phyloP scores from a whole-genome alignment of 2,888 invertebrate genomes.

The Beris chalybata region DNA sequence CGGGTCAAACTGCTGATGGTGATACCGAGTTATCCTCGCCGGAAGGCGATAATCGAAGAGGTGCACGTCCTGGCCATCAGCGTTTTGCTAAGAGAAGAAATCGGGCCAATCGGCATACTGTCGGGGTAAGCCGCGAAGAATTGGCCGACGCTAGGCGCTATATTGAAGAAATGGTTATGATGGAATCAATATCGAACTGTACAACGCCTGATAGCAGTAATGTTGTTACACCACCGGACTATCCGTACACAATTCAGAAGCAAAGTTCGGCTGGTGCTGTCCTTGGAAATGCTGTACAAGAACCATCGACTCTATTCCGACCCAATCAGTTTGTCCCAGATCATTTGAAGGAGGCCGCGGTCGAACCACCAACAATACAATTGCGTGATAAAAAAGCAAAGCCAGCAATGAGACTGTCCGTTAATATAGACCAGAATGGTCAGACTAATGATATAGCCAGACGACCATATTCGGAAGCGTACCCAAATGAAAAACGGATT shows the following conservation, averaged over 20 bases:
- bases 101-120: constrained; percentile 74
- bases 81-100: constrained; percentile 62
- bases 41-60: constrained; percentile 49
- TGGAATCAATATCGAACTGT: constrained; percentile 50
- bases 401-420: constrained; percentile 41
- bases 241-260: constrained; percentile 51
- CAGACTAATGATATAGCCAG: constrained; percentile 27
- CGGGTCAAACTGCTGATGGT: constrained; percentile 36
- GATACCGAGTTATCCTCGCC: constrained; percentile 46
- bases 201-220: constrained; percentile 45
- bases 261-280: constrained; percentile 59
- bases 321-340: constrained; percentile 53
- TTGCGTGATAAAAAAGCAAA: constrained; percentile 42
- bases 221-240: constrained; percentile 40
- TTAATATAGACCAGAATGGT: constrained; percentile 39
- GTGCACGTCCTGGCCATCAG: constrained; percentile 52
- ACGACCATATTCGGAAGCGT: constrained; percentile 44
- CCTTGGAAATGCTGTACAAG: constrained; percentile 35
- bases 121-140: constrained; percentile 81
- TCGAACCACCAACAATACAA: constrained; percentile 37
- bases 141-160: constrained; percentile 75
- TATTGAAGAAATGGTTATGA: constrained; percentile 66
- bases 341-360: constrained; percentile 41
- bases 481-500: constrained; percentile 40
- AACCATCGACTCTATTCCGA: constrained; percentile 45